Conservation (phyloP, 2,113 vertebrate genomes). For the Phalacrocorax carbo region DNA sequence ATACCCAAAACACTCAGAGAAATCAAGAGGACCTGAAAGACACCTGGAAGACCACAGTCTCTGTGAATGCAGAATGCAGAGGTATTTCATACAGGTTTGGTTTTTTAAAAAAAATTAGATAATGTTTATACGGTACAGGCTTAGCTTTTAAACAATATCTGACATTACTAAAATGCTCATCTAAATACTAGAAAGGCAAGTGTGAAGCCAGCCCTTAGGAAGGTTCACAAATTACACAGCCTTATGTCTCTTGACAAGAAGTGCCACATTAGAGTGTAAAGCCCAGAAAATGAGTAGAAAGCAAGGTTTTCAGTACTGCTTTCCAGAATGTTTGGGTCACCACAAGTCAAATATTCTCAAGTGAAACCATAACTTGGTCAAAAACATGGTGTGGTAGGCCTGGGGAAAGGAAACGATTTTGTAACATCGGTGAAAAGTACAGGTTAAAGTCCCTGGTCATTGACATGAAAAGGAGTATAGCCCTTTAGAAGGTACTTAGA, state of each 20-base stretch:
- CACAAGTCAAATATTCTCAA: background rate
- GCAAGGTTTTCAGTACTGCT: background rate
- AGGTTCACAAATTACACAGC: background rate
- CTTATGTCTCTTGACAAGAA: background rate
- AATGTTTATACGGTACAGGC: conserved; percentile 32
- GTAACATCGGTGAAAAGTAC: background rate
- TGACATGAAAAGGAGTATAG: background rate
- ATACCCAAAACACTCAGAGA: background rate
- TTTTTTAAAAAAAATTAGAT: conserved; percentile 62
- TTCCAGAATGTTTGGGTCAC: background rate
- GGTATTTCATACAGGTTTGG: background rate
- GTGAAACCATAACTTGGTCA: background rate
- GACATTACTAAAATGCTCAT: conserved; percentile 57
- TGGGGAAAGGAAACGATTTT: background rate
- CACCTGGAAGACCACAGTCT: background rate
- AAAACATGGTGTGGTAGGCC: background rate
- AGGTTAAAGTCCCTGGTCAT: background rate
- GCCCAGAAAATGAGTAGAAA: background rate
- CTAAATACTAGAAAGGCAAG: background rate
- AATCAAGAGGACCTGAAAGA: background rate
- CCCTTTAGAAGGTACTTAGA: background rate
- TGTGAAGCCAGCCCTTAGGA: conserved; percentile 10
- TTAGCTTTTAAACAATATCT: conserved; percentile 38
- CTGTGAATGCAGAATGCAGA: too few relatives aligned
- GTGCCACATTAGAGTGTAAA: background rate